Conservation (phyloP, 2,113 vertebrate species). For the Sprattus sprattus region DNA sequence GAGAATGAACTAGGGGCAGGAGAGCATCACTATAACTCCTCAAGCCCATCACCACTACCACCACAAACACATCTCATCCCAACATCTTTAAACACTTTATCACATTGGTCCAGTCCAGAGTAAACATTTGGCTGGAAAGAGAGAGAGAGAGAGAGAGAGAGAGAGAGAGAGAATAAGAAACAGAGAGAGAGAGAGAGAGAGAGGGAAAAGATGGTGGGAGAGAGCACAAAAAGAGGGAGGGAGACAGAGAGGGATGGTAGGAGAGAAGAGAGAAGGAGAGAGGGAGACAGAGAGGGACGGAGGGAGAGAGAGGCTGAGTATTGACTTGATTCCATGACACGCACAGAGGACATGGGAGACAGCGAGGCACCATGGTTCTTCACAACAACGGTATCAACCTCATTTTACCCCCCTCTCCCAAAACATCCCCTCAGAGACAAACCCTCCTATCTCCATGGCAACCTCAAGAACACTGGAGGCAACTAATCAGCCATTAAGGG, state of each 20-base stretch:
- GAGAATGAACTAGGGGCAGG: too few species aligned
- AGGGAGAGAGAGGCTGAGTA: constrained; percentile 19
- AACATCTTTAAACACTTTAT: neutral
- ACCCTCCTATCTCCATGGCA: neutral
- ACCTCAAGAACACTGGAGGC: neutral
- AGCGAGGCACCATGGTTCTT: neutral
- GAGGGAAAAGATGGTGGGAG: constrained; percentile 45
- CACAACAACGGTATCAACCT: neutral
- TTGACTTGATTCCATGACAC: neutral
- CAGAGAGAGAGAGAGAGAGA: neutral
- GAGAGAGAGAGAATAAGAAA: neutral
- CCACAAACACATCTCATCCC: neutral
- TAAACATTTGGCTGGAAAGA: neutral
- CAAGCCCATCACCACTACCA: neutral
- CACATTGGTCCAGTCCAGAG: neutral
- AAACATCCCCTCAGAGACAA: neutral
- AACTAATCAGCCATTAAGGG: neutral
- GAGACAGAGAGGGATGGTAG: constrained; percentile 45
- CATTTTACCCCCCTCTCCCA: neutral
- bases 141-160: neutral
- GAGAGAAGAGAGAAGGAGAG: constrained; percentile 47
- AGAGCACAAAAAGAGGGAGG: constrained; percentile 49
- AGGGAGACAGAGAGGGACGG: neutral
- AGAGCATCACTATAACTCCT: neutral
- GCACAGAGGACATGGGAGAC: neutral